Conservation (phyloP, 2,797 vertebrate genomes). For the Phoxinus dragarum region DNA sequence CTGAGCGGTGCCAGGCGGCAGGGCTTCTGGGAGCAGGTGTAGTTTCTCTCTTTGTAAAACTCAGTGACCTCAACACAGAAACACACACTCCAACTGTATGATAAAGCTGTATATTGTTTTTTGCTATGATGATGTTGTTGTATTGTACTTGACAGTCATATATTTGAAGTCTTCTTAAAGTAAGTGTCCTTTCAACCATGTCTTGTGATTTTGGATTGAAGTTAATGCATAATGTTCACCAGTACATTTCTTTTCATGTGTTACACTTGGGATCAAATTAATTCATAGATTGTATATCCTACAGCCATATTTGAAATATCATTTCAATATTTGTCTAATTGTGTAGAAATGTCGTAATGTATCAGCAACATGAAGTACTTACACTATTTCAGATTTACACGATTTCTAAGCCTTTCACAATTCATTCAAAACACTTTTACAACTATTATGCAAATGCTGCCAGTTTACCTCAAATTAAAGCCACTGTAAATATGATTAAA, state of each 20-base stretch:
- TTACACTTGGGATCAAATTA: background rate
- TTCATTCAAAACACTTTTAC: conserved; percentile 17
- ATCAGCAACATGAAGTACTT: background rate
- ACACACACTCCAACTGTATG: conserved; percentile 25
- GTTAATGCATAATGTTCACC: background rate
- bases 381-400: background rate
- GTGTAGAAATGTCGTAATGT: background rate
- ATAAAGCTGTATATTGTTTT: conserved; percentile 33
- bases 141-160: background rate
- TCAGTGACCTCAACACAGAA: conserved; percentile 19
- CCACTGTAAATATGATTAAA: conserved; percentile 26
- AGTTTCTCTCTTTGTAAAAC: background rate
- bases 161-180: conserved; percentile 1
- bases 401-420: background rate
- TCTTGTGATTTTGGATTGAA: background rate
- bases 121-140: conserved; percentile 19
- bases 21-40: background rate
- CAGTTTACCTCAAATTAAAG: conserved; percentile 34
- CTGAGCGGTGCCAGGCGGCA: conserved; percentile 64
- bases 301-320: conserved; percentile 1
- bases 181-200: conserved; percentile 40
- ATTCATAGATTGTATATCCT: background rate
- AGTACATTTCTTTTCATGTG: background rate
- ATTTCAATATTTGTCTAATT: background rate
- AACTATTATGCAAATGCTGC: conserved; percentile 32